Percentiles rank a stretch among this genome's conserved stretches.
These are phyloP conservation scores for Dorcus hopei DNA, from an alignment of 2,888 invertebrate genomes.

Conservation along the genomic window DNA sequence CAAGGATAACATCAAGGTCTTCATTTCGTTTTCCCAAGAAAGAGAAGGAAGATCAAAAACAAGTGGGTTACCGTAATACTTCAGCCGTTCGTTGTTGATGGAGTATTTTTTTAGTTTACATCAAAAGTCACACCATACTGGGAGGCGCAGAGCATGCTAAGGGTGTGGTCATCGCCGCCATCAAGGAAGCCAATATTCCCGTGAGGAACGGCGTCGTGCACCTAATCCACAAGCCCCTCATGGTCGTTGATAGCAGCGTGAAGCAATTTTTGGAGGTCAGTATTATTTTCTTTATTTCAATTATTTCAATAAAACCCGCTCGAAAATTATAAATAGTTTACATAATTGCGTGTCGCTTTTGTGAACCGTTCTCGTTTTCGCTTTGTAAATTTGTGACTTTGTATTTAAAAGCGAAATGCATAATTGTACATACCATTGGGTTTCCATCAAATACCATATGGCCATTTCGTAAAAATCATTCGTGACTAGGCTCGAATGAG, in stretches of 20 bases:
- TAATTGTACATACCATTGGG: too few relatives aligned
- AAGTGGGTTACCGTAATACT: slow-evolving; percentile 49
- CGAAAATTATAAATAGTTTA: too few relatives aligned
- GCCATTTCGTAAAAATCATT: too few relatives aligned
- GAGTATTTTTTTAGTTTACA: slow-evolving; percentile 63
- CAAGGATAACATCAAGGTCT: slow-evolving; percentile 79
- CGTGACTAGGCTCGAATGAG: too few relatives aligned
- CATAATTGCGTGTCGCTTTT: too few relatives aligned
- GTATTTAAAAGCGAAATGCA: too few relatives aligned
- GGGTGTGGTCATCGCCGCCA: slow-evolving; percentile 84
- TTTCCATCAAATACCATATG: too few relatives aligned
- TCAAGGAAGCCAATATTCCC: slow-evolving; percentile 86
- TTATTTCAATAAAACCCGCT: too few relatives aligned
- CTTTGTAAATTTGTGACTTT: too few relatives aligned
- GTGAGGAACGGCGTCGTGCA: slow-evolving; percentile 91
- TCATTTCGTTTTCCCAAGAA: slow-evolving; percentile 72
- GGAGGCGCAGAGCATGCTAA: slow-evolving; percentile 75
- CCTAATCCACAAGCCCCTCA: slow-evolving; percentile 85
- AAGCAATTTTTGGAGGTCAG: slow-evolving; percentile 82
- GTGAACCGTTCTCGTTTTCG: too few relatives aligned
- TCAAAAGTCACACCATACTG: slow-evolving; percentile 78
- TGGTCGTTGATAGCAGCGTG: slow-evolving; percentile 88
- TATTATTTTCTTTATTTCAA: slow-evolving; percentile 20
- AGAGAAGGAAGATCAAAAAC: slow-evolving; percentile 63
- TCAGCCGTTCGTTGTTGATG: background rate